Evolutionary conservation across 2,888 invertebrate species (phyloP).

Genomic region (Xestia ashworthii): DNA sequence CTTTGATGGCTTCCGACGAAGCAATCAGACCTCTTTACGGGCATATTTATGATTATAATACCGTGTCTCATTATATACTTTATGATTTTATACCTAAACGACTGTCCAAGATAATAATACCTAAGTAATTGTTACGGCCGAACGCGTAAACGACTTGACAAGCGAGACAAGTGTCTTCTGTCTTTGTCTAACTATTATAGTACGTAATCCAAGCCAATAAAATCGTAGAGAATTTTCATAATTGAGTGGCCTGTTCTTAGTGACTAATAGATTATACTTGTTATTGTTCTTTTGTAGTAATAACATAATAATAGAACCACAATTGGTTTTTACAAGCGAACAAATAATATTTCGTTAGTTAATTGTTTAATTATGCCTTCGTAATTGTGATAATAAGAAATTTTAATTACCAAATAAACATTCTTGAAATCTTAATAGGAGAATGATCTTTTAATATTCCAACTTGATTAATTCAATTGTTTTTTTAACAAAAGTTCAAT

Average conservation of each 20-base stretch:
- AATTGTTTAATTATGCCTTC: conserved; percentile 57
- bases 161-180: conserved; percentile 65
- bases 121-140: conserved; percentile 83
- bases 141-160: conserved; percentile 77
- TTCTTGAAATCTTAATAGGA: conserved; percentile 51
- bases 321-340: conserved; percentile 51
- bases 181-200: conserved; percentile 46
- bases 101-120: conserved; percentile 82
- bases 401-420: conserved; percentile 61
- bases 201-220: conserved; percentile 34
- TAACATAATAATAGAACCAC: conserved; percentile 44
- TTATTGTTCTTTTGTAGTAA: conserved; percentile 53
- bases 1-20: conserved; percentile 90
- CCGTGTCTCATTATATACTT: conserved; percentile 89
- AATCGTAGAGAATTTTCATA: conserved; percentile 47
- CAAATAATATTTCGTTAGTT: conserved; percentile 59
- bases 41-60: conserved; percentile 91
- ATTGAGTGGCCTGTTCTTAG: conserved; percentile 27
- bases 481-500: neutral
- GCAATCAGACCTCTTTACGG: conserved; percentile 90
- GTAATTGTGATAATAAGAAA: conserved; percentile 59
- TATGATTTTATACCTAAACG: conserved; percentile 88
- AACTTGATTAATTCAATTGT: neutral
- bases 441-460: conserved; percentile 32
- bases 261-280: conserved; percentile 35